Percentiles rank a stretch among this genome's conserved stretches.
phyloP scores from a whole-genome alignment of 2,797 vertebrate species.

The Tapera naevia region DNA sequence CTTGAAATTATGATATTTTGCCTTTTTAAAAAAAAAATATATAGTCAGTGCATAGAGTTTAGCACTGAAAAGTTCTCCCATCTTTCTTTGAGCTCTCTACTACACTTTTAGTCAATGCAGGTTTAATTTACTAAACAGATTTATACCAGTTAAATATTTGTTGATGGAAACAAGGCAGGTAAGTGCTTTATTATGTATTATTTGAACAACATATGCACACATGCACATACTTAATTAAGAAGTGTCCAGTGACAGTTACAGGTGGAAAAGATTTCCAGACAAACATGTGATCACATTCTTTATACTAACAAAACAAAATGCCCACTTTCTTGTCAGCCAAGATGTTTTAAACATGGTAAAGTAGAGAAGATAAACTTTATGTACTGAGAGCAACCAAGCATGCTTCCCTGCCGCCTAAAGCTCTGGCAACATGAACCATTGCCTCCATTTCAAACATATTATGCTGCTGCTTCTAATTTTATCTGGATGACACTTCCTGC shows the following conservation, averaged over 20 bases:
- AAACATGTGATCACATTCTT: not conserved
- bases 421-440: conserved; percentile 7
- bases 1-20: not conserved
- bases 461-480: conserved; percentile 49
- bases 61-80: not conserved
- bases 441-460: conserved; percentile 49
- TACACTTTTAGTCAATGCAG: not conserved
- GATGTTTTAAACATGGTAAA: not conserved
- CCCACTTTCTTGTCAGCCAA: not conserved
- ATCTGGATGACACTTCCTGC: not conserved
- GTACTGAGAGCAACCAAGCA: not conserved
- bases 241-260: not conserved
- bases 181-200: not conserved
- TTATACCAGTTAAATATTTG: not conserved
- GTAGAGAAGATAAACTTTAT: not conserved
- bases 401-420: not conserved
- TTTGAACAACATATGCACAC: not conserved
- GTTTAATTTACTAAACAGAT: not conserved
- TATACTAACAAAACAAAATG: not conserved
- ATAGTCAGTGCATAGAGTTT: not conserved
- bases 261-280: not conserved
- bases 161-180: not conserved
- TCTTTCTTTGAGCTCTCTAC: not conserved
- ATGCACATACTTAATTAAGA: not conserved
- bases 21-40: not conserved